A percentile compares a stretch with the other conserved stretches of the same genome.
Conservation (phyloP, 2,113 vertebrate species). For the Chloebia gouldiae region DNA sequence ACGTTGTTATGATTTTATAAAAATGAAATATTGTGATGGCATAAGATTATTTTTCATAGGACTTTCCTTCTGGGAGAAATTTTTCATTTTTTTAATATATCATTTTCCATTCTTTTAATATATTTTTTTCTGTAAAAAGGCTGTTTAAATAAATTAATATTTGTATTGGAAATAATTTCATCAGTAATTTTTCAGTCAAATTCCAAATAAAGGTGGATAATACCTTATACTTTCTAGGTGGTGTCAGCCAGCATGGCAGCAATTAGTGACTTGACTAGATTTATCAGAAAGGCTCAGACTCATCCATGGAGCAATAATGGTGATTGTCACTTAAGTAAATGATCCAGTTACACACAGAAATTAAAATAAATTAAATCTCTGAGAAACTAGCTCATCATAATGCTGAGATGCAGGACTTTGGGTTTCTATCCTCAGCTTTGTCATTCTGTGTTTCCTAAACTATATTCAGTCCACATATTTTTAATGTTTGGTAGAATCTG, state of each 20-base stretch:
- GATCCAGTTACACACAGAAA: not conserved
- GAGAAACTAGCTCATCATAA: not conserved
- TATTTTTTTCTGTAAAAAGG: not conserved
- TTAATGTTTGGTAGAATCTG: not conserved
- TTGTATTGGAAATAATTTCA: not conserved
- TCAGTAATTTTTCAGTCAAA: not conserved
- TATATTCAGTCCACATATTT: not conserved
- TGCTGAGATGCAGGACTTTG: not conserved
- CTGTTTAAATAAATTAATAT: not conserved
- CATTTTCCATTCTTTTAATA: not conserved
- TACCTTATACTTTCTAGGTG: not conserved
- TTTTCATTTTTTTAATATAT: not conserved
- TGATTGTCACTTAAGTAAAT: not conserved
- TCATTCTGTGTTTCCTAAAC: not conserved
- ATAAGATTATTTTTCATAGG: not conserved
- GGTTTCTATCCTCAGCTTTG: not conserved
- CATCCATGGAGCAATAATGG: not conserved
- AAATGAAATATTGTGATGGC: not conserved
- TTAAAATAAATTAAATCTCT: not conserved
- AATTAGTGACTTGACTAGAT: not conserved
- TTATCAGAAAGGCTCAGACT: not conserved
- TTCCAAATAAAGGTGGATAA: not conserved
- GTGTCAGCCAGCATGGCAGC: not conserved
- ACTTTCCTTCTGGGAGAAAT: not conserved
- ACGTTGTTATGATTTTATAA: not conserved